Evolutionary conservation across 2,888 invertebrate species (phyloP), one percentile per base, ranked within the genome.

Genomic region (Metopia argyrocephala): DNA sequence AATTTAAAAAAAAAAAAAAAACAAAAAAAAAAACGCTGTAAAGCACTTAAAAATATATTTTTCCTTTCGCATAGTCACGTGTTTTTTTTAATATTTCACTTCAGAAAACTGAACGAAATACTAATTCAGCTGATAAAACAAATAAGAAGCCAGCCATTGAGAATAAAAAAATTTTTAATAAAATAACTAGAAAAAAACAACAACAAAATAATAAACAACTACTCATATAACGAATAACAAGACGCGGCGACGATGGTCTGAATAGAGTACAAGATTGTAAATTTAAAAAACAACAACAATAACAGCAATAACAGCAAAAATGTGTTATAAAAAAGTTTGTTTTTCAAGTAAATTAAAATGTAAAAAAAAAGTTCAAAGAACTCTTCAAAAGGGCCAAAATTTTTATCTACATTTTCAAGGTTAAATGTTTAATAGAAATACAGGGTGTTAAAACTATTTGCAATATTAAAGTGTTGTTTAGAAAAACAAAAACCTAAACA

Each of bases 1-100:
- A 31, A 38, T 15, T 38, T 38, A 12, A 12, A 12, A 2, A 38
- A 38, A 9, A 31, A 31, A 38, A 38, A 12, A 0, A 15, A 15
- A 38, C 9, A 3, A 31, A 31, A 38, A 38, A 38, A 38, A 38
- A 12, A 3, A 9, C 38, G 3, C 0, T 12, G 15, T 15, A 38
- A 15, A 38, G 12, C 15, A 9, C 0, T 0, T 2, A n/a, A n/a
- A n/a, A n/a, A n/a, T n/a, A n/a, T 0, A 0, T 15, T 15, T 27
- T 27, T 27, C 18, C 27, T 56, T 48, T 28, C 38, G 9, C 5
- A 45, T 61, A 62, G 61, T 69, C 62, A 76, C 54, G 68, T 76
- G 54, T 56, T 69, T n/a, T 74, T 74, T 52, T 12, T 59, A 52
- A 23, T 45, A 20, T 46, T 38, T 38, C 12, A 3, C 12, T 38